Base-by-base conservation (phyloP, 2,888 invertebrate genomes). In the Pycnomerus fuliginosus region DNA sequence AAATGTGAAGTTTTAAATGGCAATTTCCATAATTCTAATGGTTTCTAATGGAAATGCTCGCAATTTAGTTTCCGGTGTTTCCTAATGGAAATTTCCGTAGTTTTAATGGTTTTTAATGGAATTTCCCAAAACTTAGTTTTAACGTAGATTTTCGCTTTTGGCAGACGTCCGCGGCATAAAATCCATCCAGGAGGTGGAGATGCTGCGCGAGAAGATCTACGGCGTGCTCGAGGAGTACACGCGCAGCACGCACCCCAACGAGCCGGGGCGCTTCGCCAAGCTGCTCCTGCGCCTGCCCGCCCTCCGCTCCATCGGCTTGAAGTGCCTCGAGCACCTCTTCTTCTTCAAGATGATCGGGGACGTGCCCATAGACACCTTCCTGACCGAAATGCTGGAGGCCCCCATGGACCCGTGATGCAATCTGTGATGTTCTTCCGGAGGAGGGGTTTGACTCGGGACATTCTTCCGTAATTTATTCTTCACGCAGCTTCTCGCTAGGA, bases 171-270 rank as follows among this genome's bases (percentile, higher is more conserved):
- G 94, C 67, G 93, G 92, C 35, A 75, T 99, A 58, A 86, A 87
- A 66, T 86, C 87, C 41, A 82, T 84, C 16, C 80, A 80, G 57
- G 88, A 90, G 64, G 87, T 96, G 3, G 90, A 92, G 61, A 76
- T 85, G 39, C 79, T 97, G 37, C 80, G 99, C 50, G 96, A 98
- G 74, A 96, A 95, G 76, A 93, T 90, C 55, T 99, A 96, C 72
- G 88, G 91, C 3, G 89, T 94, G 37, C 78, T 99, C 60, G 97
- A 99, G 74, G 95, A 97, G 66, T 96, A 99, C 76, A 91, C 91
- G 52, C 84, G 91, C 50, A 80, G 84, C 20, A 83, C 85, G 53
- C 91, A 92, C 76, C 88, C 93, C 16, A 84, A 87, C 15, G 97
- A 98, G 66, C 89, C 93, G 24, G 95, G 95, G 3, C 80, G 99